Conservation (phyloP, 2,888 invertebrate genomes). For the Blomia tropicalis region DNA sequence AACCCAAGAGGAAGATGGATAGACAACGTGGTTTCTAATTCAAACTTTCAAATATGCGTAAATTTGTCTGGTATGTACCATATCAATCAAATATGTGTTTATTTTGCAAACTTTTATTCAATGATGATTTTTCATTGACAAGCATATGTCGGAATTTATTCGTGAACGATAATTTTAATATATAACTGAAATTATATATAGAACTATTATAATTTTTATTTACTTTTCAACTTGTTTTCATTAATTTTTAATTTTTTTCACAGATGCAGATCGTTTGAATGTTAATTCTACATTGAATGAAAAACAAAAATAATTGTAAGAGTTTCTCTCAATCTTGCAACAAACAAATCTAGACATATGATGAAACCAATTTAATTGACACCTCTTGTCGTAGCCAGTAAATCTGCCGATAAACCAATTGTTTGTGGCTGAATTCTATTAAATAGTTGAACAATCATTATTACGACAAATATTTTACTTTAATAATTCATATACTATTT, state of each 20-base stretch:
- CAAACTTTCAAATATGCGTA: no score
- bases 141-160: conserved; percentile 2
- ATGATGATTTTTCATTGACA: neutral
- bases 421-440: no score
- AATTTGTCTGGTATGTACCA: neutral
- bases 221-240: neutral
- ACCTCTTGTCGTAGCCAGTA: neutral
- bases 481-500: no score
- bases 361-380: neutral
- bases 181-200: neutral
- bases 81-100: neutral
- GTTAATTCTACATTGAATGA: no score
- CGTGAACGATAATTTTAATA: neutral
- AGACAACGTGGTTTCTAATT: no score
- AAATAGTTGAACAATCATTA: no score
- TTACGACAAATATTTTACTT: no score
- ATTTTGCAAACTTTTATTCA: neutral
- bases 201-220: no score
- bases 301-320: neutral
- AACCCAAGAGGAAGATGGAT: no score
- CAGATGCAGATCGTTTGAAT: neutral
- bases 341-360: neutral
- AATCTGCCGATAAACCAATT: neutral
- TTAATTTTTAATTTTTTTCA: neutral
- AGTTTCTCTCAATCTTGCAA: neutral